Base-by-base conservation (phyloP, 2,888 invertebrate genomes). In the Tineola bisselliella region DNA sequence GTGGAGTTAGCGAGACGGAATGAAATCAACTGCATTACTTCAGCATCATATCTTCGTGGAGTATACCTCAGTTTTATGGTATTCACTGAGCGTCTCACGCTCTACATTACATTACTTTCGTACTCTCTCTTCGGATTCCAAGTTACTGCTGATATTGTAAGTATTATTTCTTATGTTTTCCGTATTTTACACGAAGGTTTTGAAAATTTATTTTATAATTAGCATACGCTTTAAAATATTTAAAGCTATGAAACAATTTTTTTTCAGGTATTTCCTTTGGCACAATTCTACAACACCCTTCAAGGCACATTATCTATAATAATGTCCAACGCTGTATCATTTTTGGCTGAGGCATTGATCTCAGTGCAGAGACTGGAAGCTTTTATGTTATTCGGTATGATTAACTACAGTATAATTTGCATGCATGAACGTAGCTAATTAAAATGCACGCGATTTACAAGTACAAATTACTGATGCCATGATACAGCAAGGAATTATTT, bases 11-110 rank as follows among this genome's bases (percentile, higher is more conserved):
- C 94, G 0, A 84, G 97, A 70, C 90, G 90, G 82, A 91, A 89
- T 68, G 92, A 91, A 68, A 89, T 91, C 64, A 84, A 88, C 59
- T 87, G 89, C 67, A 89, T 91, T 66, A 87, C 87, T 8, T 89
- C 89, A 62, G 90, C 90, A 0, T 90, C 91, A 0, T 91, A 92
- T 74, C 82, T 91, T 63, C 89, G 89, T 64, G 93, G 88, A 38
- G 84, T 91, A 64, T 92, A 90, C 83, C 88, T 90, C 76, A 92
- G 88, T 69, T 87, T 91, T 72, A 92, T 93, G 86, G 92, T 96
- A 57, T 96, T 95, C 74, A 94, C 96, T 0, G 94, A 95, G 71
- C 91, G 97, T 65, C 89, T 95, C 59, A 93, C 96, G 1, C 86
- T 96, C 10, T 95, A 93, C 72, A 90, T 94, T 63, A 94, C 95